Evolutionary conservation across 2,797 vertebrate species (phyloP), one percentile per base, ranked within the genome.

Genomic region (Eulemur coronatus): DNA sequence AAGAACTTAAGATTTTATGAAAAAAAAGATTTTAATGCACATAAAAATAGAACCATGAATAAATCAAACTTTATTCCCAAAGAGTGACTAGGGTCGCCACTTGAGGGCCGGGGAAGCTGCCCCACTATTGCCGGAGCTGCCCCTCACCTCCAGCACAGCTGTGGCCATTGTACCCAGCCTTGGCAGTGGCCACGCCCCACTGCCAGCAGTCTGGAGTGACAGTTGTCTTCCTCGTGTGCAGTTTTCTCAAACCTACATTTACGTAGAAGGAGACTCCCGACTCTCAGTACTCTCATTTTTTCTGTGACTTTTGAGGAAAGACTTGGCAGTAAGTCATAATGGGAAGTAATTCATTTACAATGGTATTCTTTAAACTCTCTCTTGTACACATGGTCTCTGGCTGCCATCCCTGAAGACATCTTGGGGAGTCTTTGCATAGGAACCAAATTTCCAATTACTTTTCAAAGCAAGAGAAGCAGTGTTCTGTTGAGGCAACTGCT

Each of bases 301-400:
- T 33, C 72, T 76, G 10, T 48, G 55, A 67, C 52, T 63, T 84
- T 50, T 41, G 61, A 70, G 59, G 78, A 57, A 43, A 28, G 9
- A 33, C 48, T 80, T 52, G 69, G 79, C 4, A 72, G 48, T 55
- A 24, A 15, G 28, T 85, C 28, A 46, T 12, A 20, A 65, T 13
- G 61, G 72, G 72, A 89, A 69, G 24, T 2, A 35, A 89, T 78
- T 24, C 30, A 72, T 81, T 97, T 82, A 50, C 79, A 79, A 69
- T 15, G n/a, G 24, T 26, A 14, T n/a, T 55, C 69, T 82, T 89
- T 50, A 52, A 46, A 35, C 20, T 8, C 52, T 57, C 13, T 75
- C 18, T 67, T 69, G 38, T 18, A 38, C 8, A 72, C 33, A 26
- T 33, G 5, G 48, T 61, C 38, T 70, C 14, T 4, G 26, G 28